Conservation (phyloP, 2,888 invertebrate genomes). For the Nesidiocoris tenuis region DNA sequence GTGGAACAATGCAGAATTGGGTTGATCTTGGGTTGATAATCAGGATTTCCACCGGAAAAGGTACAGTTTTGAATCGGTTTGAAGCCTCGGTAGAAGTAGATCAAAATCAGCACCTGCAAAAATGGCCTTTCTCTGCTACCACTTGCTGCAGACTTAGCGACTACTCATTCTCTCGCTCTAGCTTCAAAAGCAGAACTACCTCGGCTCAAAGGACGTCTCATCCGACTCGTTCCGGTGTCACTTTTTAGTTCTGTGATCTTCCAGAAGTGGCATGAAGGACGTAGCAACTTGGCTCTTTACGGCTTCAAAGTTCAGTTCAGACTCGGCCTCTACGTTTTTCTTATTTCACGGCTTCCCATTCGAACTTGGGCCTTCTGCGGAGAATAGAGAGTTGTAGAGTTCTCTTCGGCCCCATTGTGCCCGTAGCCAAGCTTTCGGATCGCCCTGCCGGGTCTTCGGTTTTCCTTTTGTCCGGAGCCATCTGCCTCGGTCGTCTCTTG, state of each 20-base stretch:
- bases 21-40: too few species aligned
- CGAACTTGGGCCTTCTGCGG: not conserved
- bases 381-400: not conserved
- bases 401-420: not conserved
- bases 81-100: too few species aligned
- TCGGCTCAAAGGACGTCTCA: not conserved
- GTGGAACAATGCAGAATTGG: too few species aligned
- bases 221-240: not conserved
- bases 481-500: constrained; percentile 20
- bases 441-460: not conserved
- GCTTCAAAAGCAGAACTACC: not conserved
- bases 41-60: too few species aligned
- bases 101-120: too few species aligned
- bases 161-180: too few species aligned
- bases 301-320: not conserved
- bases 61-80: too few species aligned
- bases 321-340: not conserved
- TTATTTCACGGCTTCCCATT: not conserved
- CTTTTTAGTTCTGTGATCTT: too few species aligned
- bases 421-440: not conserved
- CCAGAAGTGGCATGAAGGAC: not conserved
- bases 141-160: too few species aligned
- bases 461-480: constrained; percentile 26
- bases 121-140: too few species aligned
- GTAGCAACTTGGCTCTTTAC: not conserved